Evolutionary conservation across 2,888 invertebrate species (phyloP).

Genomic region (Malthinus seriepunctatus): DNA sequence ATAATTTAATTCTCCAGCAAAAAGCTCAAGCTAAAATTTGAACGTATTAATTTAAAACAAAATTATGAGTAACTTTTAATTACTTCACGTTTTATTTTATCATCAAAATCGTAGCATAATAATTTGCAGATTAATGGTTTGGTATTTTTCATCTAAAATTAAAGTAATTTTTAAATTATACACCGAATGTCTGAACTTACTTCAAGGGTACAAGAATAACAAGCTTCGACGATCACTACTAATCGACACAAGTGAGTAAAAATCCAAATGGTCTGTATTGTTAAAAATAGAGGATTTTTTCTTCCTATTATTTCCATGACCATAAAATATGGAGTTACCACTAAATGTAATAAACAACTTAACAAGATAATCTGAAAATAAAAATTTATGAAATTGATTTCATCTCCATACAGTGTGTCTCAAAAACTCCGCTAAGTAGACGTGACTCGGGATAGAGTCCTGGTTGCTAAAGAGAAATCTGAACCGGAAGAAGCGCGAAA

Average conservation of each 20-base stretch:
- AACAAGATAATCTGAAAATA: constrained; percentile 48
- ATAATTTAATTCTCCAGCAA: constrained; percentile 51
- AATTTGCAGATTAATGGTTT: constrained; percentile 18
- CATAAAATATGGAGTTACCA: constrained; percentile 61
- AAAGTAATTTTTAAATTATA: constrained; percentile 36
- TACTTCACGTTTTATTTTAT: constrained; percentile 15
- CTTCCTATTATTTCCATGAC: constrained; percentile 55
- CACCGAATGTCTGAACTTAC: no score
- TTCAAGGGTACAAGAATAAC: constrained; percentile 55
- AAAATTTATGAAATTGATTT: neutral
- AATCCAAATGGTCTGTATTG: constrained; percentile 58
- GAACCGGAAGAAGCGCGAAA: no score
- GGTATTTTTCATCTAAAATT: constrained; percentile 31
- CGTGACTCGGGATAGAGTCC: no score
- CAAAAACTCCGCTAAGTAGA: no score
- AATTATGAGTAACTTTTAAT: neutral
- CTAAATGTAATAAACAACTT: constrained; percentile 60
- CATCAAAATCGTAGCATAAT: constrained; percentile 17
- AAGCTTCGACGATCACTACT: constrained; percentile 60
- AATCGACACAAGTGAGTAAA: constrained; percentile 55
- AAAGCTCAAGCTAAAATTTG: constrained; percentile 46
- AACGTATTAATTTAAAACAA: neutral
- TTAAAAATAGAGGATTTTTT: constrained; percentile 51
- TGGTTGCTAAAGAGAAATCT: no score
- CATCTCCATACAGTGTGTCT: neutral